Evolutionary conservation across 2,888 invertebrate genomes (phyloP), one percentile per base, ranked within the genome.

Genomic region (Metellina segmentata): DNA sequence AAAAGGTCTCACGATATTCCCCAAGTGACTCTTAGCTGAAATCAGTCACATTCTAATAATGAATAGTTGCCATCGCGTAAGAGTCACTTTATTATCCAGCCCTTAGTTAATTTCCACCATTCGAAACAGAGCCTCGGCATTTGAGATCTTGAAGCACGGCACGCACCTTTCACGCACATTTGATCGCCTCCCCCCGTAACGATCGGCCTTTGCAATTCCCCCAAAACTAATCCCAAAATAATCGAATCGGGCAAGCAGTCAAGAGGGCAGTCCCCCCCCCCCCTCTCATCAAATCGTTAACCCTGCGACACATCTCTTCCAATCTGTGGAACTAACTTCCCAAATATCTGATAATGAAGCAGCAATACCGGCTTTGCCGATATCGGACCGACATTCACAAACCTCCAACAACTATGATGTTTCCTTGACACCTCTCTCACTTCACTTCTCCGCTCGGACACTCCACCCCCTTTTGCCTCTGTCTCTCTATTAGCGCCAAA

Each of bases 401-500:
- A 77, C 49, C 77, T 71, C 49, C 19, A 49, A 82, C 49, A 71
- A 82, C 75, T 69, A 75, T 89, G 89, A 85, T 79, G 85, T 61
- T 77, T 85, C 53, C 79, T 69, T 90, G 90, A 90, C 90, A 90
- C 90, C 72, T 53, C 34, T 34, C 34, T 51, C 70, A 70, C 79
- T 78, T 74, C 51, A 48, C 75, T 34, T 34, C 34, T 75, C 61
- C 61, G 48, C 20, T 13, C 19, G 52, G 53, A 52, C n/a, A 71
- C 48, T 9, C 20, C 51, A 7, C 51, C 69, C 69, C 75, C 53
- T 69, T 69, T 48, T 34, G 34, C 34, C 53, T 20, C 53, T 77
- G 48, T 74, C 90, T 90, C 90, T 81, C 81, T 87, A 91, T 91
- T 86, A 85, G 90, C 81, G 70, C 81, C 90, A 81, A 85, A 90